phyloP scores from a whole-genome alignment of 2,797 vertebrate genomes.

The Toxotes lorentzi region DNA sequence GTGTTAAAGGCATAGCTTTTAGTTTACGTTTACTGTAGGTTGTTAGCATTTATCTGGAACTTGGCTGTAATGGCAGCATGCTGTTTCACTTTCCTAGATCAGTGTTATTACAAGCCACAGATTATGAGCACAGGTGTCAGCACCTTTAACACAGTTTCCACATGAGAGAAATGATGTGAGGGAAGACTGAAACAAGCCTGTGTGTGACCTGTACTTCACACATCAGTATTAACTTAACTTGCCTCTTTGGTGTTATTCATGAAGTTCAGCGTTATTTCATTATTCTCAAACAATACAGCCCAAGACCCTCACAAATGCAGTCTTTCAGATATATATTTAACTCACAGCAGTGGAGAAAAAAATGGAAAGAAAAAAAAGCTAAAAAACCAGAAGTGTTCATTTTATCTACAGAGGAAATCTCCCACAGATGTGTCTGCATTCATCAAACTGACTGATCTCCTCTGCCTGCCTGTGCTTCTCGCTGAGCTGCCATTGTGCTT shows the following conservation, averaged over 20 bases:
- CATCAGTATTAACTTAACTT: background rate
- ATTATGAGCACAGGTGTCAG: constrained; percentile 11
- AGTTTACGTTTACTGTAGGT: constrained; percentile 15
- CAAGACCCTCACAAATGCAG: background rate
- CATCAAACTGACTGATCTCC: constrained; percentile 65
- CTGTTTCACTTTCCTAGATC: constrained; percentile 9
- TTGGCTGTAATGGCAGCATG: background rate
- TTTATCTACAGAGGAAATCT: constrained; percentile 72
- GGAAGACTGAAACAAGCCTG: background rate
- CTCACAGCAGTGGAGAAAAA: background rate
- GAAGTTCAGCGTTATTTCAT: constrained; percentile 4
- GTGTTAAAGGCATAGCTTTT: constrained; percentile 17
- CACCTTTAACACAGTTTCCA: constrained; percentile 23
- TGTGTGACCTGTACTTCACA: background rate
- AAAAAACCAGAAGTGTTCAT: constrained; percentile 55
- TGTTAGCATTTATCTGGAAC: constrained; percentile 23
- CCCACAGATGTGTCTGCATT: constrained; percentile 59
- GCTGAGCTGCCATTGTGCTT: constrained; percentile 56
- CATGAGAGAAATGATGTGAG: constrained; percentile 1
- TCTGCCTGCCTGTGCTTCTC: constrained; percentile 33
- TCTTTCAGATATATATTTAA: constrained; percentile 31
- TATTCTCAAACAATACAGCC: constrained; percentile 14
- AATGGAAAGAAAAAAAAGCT: background rate
- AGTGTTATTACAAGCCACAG: constrained; percentile 29
- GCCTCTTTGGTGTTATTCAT: background rate